phyloP scores from a whole-genome alignment of 2,113 vertebrate genomes.

The Australoheros scitulus region DNA sequence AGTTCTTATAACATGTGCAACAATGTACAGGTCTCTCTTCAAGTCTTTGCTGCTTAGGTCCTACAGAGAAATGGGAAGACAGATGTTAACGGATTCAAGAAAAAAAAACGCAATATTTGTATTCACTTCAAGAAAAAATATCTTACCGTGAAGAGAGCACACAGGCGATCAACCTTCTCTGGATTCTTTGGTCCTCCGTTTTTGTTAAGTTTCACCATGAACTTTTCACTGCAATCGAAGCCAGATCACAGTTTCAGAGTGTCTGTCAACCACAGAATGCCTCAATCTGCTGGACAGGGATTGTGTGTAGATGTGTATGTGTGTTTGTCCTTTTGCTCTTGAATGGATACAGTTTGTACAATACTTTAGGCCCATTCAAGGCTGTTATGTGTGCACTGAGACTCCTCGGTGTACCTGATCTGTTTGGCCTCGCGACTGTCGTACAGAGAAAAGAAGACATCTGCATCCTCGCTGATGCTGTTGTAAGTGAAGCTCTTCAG shows the following conservation, averaged over 20 bases:
- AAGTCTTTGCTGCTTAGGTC: constrained; percentile 97
- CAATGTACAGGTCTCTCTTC: constrained; percentile 95
- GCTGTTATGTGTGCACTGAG: not conserved
- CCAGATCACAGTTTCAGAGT: constrained; percentile 38
- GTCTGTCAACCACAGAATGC: not conserved
- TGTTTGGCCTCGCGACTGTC: constrained; percentile 94
- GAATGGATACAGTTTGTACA: not conserved
- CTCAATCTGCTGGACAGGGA: constrained; percentile 33
- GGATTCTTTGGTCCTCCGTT: constrained; percentile 95
- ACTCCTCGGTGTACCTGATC: constrained; percentile 85
- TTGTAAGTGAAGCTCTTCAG: constrained; percentile 98
- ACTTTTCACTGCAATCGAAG: constrained; percentile 89
- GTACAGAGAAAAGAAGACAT: constrained; percentile 93
- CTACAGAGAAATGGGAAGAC: constrained; percentile 70
- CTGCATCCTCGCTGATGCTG: constrained; percentile 95
- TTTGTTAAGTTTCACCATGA: constrained; percentile 97
- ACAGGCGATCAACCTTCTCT: constrained; percentile 95
- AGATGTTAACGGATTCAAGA: not conserved
- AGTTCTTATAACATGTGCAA: constrained; percentile 94
- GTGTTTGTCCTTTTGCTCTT: not conserved
- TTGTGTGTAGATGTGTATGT: not conserved
- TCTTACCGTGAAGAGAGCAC: constrained; percentile 93
- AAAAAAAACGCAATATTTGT: not conserved
- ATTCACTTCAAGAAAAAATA: not conserved
- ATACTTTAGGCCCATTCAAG: not conserved